Conservation (phyloP, 2,888 invertebrate species). For the Lochmaea crataegi region DNA sequence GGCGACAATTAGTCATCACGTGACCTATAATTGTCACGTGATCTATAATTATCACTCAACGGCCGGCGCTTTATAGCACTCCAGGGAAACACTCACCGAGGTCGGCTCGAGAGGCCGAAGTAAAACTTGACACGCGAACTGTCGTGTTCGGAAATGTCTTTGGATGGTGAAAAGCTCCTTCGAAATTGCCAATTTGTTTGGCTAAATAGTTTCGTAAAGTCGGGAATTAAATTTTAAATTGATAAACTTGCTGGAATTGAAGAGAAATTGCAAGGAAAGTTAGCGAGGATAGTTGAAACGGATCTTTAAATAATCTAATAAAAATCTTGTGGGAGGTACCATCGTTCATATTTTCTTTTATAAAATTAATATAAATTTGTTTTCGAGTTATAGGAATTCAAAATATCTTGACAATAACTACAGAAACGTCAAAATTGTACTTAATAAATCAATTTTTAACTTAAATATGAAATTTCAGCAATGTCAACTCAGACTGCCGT, state of each 20-base stretch:
- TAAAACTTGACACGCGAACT: constrained; percentile 51
- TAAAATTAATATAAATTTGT: no score
- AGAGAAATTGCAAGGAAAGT: background rate
- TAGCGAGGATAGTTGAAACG: background rate
- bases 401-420: no score
- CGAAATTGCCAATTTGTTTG: constrained; percentile 50
- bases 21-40: constrained; percentile 65
- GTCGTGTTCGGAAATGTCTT: constrained; percentile 49
- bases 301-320: background rate
- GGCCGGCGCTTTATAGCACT: constrained; percentile 56
- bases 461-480: no score
- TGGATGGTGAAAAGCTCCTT: constrained; percentile 37
- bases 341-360: no score
- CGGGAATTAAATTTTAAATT: constrained; percentile 30
- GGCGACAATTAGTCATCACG: constrained; percentile 64
- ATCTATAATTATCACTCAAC: constrained; percentile 64
- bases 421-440: no score
- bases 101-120: constrained; percentile 46
- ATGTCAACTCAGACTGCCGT: no score
- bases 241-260: constrained; percentile 19
- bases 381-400: no score
- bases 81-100: constrained; percentile 49
- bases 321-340: background rate
- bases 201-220: constrained; percentile 38
- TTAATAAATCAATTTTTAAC: no score